These are phyloP conservation scores for Cololabis saira DNA, from an alignment of 2,113 vertebrate species.

Conservation along the genomic window DNA sequence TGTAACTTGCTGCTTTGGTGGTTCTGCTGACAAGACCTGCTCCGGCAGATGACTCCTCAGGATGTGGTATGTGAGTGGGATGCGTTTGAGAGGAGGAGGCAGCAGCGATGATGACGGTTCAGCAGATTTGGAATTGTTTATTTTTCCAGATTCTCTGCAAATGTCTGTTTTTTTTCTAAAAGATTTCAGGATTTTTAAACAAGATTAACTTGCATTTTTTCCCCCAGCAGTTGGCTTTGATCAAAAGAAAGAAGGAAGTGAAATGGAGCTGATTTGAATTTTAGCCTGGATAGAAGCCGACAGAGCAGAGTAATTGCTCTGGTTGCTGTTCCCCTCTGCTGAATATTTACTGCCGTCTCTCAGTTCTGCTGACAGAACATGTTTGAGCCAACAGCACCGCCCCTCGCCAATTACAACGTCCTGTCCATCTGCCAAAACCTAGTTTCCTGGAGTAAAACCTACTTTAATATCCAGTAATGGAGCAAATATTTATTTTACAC, in stretches of 20 bases:
- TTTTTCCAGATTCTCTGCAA: too few relatives aligned
- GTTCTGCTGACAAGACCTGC: conserved; percentile 14
- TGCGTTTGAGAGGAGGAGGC: too few relatives aligned
- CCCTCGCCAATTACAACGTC: conserved; percentile 12
- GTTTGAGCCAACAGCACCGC: conserved; percentile 16
- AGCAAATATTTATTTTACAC: too few relatives aligned
- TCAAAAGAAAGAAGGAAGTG: background rate
- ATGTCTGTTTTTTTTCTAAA: too few relatives aligned
- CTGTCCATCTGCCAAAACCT: background rate
- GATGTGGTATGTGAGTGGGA: conserved; percentile 10
- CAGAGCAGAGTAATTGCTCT: conserved; percentile 41
- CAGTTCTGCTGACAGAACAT: conserved; percentile 52
- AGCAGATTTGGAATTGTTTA: too few relatives aligned
- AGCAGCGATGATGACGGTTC: too few relatives aligned
- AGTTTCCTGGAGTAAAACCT: background rate
- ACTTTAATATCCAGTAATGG: background rate
- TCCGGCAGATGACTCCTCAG: conserved; percentile 30
- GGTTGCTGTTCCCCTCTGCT: conserved; percentile 21
- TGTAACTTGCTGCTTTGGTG: conserved; percentile 11
- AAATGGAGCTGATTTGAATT: conserved; percentile 38
- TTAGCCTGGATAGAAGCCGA: conserved; percentile 25
- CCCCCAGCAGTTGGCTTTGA: background rate
- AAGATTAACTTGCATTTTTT: background rate
- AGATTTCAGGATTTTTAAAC: background rate
- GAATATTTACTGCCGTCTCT: conserved; percentile 50